Evolutionary conservation across 2,113 vertebrate species (phyloP), one percentile per base, ranked within the genome.

Genomic region (Sialia sialis): DNA sequence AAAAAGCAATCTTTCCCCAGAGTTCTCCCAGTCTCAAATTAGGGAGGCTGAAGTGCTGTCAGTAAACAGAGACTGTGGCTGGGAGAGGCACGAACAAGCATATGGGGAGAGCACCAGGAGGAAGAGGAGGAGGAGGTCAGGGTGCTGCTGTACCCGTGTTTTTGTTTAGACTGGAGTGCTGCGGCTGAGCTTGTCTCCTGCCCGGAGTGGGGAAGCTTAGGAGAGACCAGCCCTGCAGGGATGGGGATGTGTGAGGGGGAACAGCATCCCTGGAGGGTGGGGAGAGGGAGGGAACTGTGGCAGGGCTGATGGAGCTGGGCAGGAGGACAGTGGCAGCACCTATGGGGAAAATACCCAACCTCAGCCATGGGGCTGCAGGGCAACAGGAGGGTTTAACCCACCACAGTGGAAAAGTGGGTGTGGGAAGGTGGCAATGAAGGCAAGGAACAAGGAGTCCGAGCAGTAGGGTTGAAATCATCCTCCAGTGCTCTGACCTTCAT

Each of bases 131-230:
- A n/a, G 58, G 41, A n/a, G 67, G 41, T 70, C 0, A 0, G 49
- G 59, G 26, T 1, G 4, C 26, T 1, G 4, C 26, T 51, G 41
- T 21, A 1, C 1, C 5, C 0, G 0, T 46, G n/a, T 10, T 63
- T 92, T 74, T 87, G 73, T 70, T 84, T 87, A 59, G 90, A 34
- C 21, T 13, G 59, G 46, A 54, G 48, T 6, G 34, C 21, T 39
- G 51, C 20, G 46, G 60, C 38, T 62, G 64, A 49, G 34, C 19
- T 52, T 32, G 14, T 29, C 67, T 58, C 56, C 83, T 52, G 68
- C 32, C 15, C 0, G 0, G 32, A 43, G 0, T 21, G 22, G 13
- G 25, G 14, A 43, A 39, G 25, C 25, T 41, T 1, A 0, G 36
- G 16, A 44, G 34, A 19, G 14, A 30, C 17, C 29, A 73, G 15